These are phyloP conservation scores for Cenopis cana DNA, from an alignment of 2,888 invertebrate species.

Conservation along the genomic window DNA sequence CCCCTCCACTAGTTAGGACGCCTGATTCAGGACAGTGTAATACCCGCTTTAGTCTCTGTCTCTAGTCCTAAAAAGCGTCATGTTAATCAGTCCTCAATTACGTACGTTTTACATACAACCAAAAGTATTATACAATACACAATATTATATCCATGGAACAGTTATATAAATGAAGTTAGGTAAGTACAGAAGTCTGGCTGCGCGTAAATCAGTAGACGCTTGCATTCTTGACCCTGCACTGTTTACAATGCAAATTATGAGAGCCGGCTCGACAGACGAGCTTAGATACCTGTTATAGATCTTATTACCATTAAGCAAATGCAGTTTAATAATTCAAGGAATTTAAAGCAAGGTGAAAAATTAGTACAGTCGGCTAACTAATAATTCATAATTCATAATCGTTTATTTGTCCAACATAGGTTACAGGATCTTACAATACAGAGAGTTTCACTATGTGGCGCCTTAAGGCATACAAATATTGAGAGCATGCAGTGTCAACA, in stretches of 20 bases:
- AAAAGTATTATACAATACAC: not conserved
- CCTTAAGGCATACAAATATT: too few relatives aligned
- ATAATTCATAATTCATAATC: too few relatives aligned
- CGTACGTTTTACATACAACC: too few relatives aligned
- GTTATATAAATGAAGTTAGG: not conserved
- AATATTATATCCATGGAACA: not conserved
- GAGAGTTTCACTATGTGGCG: too few relatives aligned
- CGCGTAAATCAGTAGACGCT: constrained; percentile 23
- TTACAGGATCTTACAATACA: too few relatives aligned
- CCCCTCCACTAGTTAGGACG: too few relatives aligned
- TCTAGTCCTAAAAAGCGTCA: too few relatives aligned
- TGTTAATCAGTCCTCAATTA: too few relatives aligned
- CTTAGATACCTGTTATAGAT: not conserved
- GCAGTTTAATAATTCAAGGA: not conserved
- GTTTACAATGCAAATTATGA: constrained; percentile 20
- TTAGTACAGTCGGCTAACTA: not conserved
- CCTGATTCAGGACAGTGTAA: too few relatives aligned
- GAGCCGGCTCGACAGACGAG: constrained; percentile 2
- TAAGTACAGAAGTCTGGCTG: not conserved
- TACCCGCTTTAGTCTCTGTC: too few relatives aligned
- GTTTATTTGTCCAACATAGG: too few relatives aligned
- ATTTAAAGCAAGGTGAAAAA: not conserved
- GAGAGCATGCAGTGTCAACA: too few relatives aligned
- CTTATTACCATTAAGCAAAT: not conserved
- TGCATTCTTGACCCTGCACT: constrained; percentile 25